Evolutionary conservation across 2,888 invertebrate genomes (phyloP), one percentile per base, ranked within the genome.

Genomic region (Ophion costatus): DNA sequence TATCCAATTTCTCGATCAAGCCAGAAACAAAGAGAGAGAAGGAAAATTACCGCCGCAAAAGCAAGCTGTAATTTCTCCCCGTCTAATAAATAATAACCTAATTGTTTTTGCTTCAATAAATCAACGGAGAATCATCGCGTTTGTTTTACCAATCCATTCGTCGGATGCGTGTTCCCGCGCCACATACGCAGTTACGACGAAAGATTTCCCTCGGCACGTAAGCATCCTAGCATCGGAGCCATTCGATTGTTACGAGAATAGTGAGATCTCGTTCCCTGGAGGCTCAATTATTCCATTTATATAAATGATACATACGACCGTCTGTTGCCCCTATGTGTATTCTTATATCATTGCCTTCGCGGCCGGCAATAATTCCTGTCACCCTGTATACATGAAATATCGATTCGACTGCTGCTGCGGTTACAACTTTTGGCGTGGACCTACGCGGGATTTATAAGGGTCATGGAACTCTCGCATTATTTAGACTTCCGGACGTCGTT

Each of bases 281-380:
- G 84, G 45, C 84, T 80, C 66, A 77, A 84, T 84, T 84, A 80
- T 84, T 73, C 63, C 77, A 64, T 70, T 77, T 73, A 80, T 71
- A 84, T 83, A 57, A 69, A 70, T 69, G 38, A 61, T 69, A 78
- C 69, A 70, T 61, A 79, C 38, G 22, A 24, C 29, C 61, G 56
- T 71, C 17, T 71, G 20, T 29, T 29, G 71, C 61, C 69, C 59
- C 22, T 17, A 63, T 24, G 38, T 57, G 33, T 57, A n/a, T 42
- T 51, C 17, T 73, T 73, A 80, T 81, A 69, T 78, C 45, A 45
- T 84, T 84, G 61, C 63, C 77, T 64, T 66, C 45, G 42, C 17
- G 14, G 45, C 73, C 22, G 29, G 17, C 74, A 63, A 78, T 78
- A 79, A 83, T 79, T 83, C 51, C 75, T 57, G 64, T 33, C 45